Conservation (phyloP, 2,888 invertebrate genomes). For the Agapostemon virescens region DNA sequence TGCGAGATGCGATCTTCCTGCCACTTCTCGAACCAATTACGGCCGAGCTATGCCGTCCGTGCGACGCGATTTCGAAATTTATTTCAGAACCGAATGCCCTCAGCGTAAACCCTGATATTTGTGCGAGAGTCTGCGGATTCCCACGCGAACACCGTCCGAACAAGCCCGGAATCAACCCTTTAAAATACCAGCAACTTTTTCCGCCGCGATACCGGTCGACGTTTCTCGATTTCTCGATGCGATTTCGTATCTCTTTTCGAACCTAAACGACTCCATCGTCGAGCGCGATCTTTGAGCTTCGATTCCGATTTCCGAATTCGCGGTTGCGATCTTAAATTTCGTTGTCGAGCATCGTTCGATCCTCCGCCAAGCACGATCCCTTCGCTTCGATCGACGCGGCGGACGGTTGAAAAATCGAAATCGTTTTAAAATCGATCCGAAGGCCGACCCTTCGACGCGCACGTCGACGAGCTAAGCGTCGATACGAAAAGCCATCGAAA, state of each 20-base stretch:
- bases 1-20: neutral
- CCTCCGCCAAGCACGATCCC: no score
- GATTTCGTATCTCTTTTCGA: neutral
- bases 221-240: neutral
- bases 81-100: neutral
- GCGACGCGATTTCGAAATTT: conserved; percentile 5
- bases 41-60: neutral
- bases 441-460: neutral
- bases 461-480: neutral
- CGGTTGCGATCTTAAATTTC: no score
- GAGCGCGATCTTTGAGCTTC: neutral
- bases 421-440: neutral
- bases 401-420: neutral
- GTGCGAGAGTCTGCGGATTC: neutral
- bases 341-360: no score
- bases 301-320: neutral
- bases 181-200: neutral
- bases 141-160: neutral
- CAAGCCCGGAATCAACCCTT: neutral
- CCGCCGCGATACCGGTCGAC: neutral
- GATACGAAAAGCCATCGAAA: neutral
- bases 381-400: no score
- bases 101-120: no score
- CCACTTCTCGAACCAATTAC: conserved; percentile 1
- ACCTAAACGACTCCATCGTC: neutral